These are phyloP conservation scores for Atta colombica DNA, from an alignment of 1,140 invertebrate genomes.

Conservation along the genomic window DNA sequence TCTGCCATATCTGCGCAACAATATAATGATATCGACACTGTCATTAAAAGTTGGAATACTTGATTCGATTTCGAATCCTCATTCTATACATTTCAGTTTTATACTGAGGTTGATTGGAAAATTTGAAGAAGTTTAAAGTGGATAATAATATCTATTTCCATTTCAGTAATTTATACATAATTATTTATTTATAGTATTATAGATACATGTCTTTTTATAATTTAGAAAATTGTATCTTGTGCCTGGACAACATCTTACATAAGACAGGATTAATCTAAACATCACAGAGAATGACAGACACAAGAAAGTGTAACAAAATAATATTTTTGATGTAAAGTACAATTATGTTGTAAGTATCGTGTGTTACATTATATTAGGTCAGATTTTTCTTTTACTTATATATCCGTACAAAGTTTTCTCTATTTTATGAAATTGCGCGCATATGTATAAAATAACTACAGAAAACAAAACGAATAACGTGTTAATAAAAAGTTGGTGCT, in stretches of 20 bases:
- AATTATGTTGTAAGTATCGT: conserved; percentile 20
- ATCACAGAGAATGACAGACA: conserved; percentile 1
- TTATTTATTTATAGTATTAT: conserved; percentile 25
- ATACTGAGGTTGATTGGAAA: neutral
- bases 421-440: conserved; percentile 3
- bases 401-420: neutral
- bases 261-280: conserved; percentile 13
- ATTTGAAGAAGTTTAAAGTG: neutral
- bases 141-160: neutral
- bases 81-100: neutral
- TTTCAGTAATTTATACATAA: neutral
- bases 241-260: conserved; percentile 23
- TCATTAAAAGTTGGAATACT: neutral
- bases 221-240: conserved; percentile 38
- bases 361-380: conserved; percentile 9
- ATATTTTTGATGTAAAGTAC: neutral
- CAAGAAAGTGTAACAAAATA: conserved; percentile 12
- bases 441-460: neutral
- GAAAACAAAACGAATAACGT: neutral
- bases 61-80: neutral
- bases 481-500: neutral
- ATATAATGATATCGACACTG: no score
- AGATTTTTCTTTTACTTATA: conserved; percentile 8
- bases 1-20: no score
- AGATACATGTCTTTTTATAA: neutral